Conservation (phyloP, 2,888 invertebrate genomes). For the Taphrorychus bicolor region DNA sequence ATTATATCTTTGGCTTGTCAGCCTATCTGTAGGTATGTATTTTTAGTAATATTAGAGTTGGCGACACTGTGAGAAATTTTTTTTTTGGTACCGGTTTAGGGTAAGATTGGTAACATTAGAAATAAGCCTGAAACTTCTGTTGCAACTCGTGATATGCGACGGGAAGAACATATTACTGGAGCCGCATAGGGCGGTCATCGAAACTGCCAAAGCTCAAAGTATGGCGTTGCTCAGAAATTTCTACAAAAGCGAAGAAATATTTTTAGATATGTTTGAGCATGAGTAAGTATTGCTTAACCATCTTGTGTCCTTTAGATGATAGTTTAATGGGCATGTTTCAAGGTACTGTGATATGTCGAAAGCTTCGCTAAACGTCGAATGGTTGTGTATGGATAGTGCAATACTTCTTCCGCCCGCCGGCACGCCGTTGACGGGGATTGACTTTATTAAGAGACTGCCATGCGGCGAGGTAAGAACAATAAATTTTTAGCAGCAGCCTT, state of each 20-base stretch:
- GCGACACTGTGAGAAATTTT: too few species aligned
- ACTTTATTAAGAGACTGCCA: conserved; percentile 91
- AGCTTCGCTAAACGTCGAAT: conserved; percentile 87
- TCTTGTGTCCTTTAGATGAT: neutral
- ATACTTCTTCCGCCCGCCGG: conserved; percentile 94
- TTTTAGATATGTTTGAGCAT: conserved; percentile 98
- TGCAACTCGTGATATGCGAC: conserved; percentile 69
- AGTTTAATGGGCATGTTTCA: conserved; percentile 29
- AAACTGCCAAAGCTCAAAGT: conserved; percentile 79
- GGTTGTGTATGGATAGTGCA: conserved; percentile 95
- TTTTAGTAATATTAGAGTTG: neutral
- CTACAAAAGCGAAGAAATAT: conserved; percentile 97
- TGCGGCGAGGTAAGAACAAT: conserved; percentile 88
- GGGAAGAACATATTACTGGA: conserved; percentile 71
- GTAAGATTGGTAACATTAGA: conserved; percentile 93
- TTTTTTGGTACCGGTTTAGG: too few species aligned
- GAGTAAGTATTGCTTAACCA: conserved; percentile 65
- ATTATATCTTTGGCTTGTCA: conserved; percentile 87
- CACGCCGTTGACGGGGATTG: conserved; percentile 95
- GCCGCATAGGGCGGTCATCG: conserved; percentile 70
- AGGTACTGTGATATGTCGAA: conserved; percentile 90
- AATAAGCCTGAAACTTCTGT: conserved; percentile 80
- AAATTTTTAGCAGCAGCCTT: too few species aligned
- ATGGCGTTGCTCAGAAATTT: conserved; percentile 87
- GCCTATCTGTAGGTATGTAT: conserved; percentile 70